phyloP scores from a whole-genome alignment of 2,888 invertebrate genomes.

The Hoplodrina ambigua region DNA sequence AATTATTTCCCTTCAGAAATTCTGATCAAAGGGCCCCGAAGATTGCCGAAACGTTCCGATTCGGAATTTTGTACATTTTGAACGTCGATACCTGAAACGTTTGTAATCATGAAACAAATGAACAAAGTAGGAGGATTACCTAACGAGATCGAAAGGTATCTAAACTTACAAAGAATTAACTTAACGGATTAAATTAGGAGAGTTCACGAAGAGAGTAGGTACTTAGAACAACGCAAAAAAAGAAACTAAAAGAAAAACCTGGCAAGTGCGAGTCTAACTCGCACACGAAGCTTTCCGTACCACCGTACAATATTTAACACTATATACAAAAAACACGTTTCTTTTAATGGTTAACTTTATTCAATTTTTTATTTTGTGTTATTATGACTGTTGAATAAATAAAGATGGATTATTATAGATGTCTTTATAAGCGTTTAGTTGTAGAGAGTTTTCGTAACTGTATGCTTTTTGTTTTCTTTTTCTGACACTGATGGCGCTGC shows the following conservation, averaged over 20 bases:
- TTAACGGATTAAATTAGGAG: not conserved
- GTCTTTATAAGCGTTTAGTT: too few relatives aligned
- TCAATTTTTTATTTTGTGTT: too few relatives aligned
- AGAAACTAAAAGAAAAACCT: not conserved
- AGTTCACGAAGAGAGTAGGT: not conserved
- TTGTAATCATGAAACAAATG: conserved; percentile 1
- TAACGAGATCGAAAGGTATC: not conserved
- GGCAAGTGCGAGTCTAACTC: too few relatives aligned
- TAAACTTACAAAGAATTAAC: not conserved
- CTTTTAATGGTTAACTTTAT: too few relatives aligned
- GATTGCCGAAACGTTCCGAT: conserved; percentile 27
- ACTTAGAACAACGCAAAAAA: too few relatives aligned
- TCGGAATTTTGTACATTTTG: conserved; percentile 28
- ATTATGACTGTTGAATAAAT: too few relatives aligned
- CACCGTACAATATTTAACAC: too few relatives aligned
- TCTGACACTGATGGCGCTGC: too few relatives aligned
- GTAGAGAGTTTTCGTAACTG: too few relatives aligned
- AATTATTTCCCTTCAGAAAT: conserved; percentile 57
- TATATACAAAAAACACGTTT: too few relatives aligned
- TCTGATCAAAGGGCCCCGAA: conserved; percentile 51
- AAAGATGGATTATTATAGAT: too few relatives aligned
- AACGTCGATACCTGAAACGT: not conserved
- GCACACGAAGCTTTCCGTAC: not conserved
- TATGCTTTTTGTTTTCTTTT: too few relatives aligned
- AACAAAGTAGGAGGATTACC: conserved; percentile 1